Evolutionary conservation across 2,888 invertebrate species (phyloP), one percentile per base, ranked within the genome.

Genomic region (Isotomurus palustris): DNA sequence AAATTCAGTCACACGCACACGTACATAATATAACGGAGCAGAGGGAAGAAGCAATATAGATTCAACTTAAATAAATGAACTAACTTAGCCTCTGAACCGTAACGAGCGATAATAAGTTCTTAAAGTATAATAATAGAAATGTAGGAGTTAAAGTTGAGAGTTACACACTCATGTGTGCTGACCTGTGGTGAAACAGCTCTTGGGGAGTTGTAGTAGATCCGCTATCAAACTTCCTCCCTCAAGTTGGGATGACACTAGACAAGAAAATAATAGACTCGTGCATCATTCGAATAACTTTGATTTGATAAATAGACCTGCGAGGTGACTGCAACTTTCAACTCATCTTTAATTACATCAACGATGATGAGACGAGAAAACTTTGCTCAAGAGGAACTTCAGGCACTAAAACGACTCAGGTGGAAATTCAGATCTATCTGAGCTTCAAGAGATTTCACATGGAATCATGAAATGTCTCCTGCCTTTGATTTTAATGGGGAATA

Each of bases 341-440:
- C 8, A 38, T 38, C 38, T 38, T 4, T 38, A 17, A 38, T 17
- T 38, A 17, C 17, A n/a, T 38, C 19, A 38, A 4, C n/a, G 8
- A 10, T 14, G 8, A 5, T 38, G 38, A 14, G 19, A 5, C 38
- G 19, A 38, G 38, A n/a, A n/a, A n/a, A n/a, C 19, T 38, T 38
- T 38, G 6, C 5, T 38, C 14, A 38, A 38, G 32, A 8, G 38
- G 19, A 49, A 49, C 32, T 49, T 49, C 35, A 17, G 35, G 48
- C 32, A 49, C 35, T 49, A 49, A 49, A 49, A 49, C 6, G n/a
- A 35, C 28, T 29, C 48, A 49, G 32, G 48, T 49, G 48, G 48
- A 49, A 49, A 49, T 32, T 49, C 29, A 14, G 19, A 38, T 14
- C 38, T 4, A 17, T 14, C 5, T 38, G 14, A 17, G 38, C 14